Conservation (phyloP, 2,797 vertebrate species). For the Betta splendens region DNA sequence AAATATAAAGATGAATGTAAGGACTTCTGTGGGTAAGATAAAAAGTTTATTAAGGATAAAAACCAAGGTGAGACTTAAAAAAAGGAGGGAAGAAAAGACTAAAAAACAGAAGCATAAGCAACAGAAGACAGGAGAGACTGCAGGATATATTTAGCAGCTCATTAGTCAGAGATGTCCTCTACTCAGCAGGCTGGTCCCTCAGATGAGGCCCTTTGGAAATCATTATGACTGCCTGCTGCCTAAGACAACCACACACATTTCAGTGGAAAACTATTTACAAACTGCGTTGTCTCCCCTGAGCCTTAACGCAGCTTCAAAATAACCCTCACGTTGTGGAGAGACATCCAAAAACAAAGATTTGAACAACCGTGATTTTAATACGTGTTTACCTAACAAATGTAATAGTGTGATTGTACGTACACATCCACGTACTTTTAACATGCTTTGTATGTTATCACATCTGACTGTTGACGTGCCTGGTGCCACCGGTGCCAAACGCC, state of each 20-base stretch:
- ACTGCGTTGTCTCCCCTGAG: conserved; percentile 30
- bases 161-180: conserved; percentile 78
- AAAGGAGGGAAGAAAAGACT: conserved; percentile 16
- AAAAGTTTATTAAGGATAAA: no score
- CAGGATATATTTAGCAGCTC: conserved; percentile 81
- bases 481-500: conserved; percentile 4
- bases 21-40: no score
- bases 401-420: background rate
- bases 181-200: conserved; percentile 73
- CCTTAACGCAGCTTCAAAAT: conserved; percentile 45
- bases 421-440: background rate
- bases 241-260: conserved; percentile 64
- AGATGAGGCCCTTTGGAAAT: conserved; percentile 76
- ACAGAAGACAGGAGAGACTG: conserved; percentile 65
- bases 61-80: background rate
- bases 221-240: conserved; percentile 75
- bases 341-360: conserved; percentile 33
- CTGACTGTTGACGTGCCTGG: background rate
- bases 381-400: conserved; percentile 1
- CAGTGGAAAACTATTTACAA: conserved; percentile 60
- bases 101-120: conserved; percentile 38
- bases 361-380: conserved; percentile 19
- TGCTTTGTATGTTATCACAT: conserved; percentile 14
- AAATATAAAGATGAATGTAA: conserved; percentile 5
- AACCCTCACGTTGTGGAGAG: conserved; percentile 27